Evolutionary conservation across 2,888 invertebrate species (phyloP).

Genomic region (Teinopalpus imperialis): DNA sequence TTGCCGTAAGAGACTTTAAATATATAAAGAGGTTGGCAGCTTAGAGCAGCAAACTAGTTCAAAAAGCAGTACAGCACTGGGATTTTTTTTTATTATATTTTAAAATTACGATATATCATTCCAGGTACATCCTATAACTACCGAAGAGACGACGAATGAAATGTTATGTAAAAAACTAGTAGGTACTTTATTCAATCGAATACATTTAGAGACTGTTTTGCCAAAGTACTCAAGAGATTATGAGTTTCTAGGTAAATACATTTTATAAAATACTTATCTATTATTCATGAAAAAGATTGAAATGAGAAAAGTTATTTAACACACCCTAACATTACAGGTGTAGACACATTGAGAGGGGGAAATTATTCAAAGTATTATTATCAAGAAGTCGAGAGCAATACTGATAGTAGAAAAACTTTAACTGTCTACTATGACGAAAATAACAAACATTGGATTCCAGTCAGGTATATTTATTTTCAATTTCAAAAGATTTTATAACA

Average conservation of each 20-base stretch:
- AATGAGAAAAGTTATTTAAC: not conserved
- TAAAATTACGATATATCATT: no score
- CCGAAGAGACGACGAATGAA: slow-evolving; percentile 30
- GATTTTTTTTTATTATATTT: no score
- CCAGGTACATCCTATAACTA: slow-evolving; percentile 49
- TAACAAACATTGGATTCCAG: slow-evolving; percentile 43
- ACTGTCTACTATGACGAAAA: slow-evolving; percentile 46
- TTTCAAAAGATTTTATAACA: no score
- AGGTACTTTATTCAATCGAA: slow-evolving; percentile 19
- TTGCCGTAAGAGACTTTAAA: no score
- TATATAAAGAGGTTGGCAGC: no score
- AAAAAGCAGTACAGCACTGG: no score
- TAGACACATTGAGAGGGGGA: slow-evolving; percentile 40
- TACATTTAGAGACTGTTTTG: slow-evolving; percentile 30
- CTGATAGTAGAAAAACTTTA: slow-evolving; percentile 35
- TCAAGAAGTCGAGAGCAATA: slow-evolving; percentile 20
- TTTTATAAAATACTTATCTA: not conserved
- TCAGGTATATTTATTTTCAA: slow-evolving; percentile 47
- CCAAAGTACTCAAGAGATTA: slow-evolving; percentile 33
- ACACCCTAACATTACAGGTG: not conserved
- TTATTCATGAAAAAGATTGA: not conserved
- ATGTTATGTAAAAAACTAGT: slow-evolving; percentile 30
- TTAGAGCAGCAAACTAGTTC: no score
- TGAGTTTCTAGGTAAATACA: slow-evolving; percentile 38
- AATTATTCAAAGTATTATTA: slow-evolving; percentile 43